Base-by-base conservation (phyloP, 2,113 vertebrate species). In the Platysteira castanea region DNA sequence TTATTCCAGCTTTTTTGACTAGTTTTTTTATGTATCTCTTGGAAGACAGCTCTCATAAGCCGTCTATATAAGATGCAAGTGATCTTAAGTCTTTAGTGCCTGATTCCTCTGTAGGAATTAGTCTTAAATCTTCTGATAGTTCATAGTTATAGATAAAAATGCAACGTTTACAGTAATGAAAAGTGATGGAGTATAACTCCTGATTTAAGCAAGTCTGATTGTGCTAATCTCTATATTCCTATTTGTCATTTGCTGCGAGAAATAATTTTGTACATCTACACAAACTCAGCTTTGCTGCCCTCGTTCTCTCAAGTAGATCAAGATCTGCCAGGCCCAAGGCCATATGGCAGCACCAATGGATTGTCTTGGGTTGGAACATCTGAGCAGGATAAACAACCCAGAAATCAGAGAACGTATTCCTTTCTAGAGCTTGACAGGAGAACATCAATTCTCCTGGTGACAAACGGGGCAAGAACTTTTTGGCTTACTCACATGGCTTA, bases 221-320 rank as follows among this genome's bases (percentile, higher is more conserved):
- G 18, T 63, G 24, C 7, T 35, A 31, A 54, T 52, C 24, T 74
- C 39, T 82, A 11, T 53, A 47, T 81, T 86, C 8, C 13, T 19
- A n/a, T 61, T 86, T 79, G 11, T 69, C 11, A 65, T 37, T 78
- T 75, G 27, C 11, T 49, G 4, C 14, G 64, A 73, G 47, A 91
- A 73, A 65, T 73, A 71, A 54, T 57, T 77, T 33, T 68, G 1
- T 31, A 13, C 30, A 13, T 35, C 30, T 67, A 24, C 11, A 76
- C 14, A 46, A 65, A 19, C 10, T 69, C 19, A 9, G 7, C 33
- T 57, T 75, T 87, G 12, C 23, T 87, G 46, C 16, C 9, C 20
- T 87, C 0, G 0, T 26, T 1, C 1, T 37, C 16, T 70, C 24
- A 64, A 37, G 14, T 4, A 44, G 24, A 53, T 24, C 13, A 27